A percentile compares a stretch with the other conserved stretches of the same genome.
These are phyloP conservation scores for Caenorhabditis sp. DNA, from an alignment of 2,888 invertebrate genomes.

Conservation along the genomic window DNA sequence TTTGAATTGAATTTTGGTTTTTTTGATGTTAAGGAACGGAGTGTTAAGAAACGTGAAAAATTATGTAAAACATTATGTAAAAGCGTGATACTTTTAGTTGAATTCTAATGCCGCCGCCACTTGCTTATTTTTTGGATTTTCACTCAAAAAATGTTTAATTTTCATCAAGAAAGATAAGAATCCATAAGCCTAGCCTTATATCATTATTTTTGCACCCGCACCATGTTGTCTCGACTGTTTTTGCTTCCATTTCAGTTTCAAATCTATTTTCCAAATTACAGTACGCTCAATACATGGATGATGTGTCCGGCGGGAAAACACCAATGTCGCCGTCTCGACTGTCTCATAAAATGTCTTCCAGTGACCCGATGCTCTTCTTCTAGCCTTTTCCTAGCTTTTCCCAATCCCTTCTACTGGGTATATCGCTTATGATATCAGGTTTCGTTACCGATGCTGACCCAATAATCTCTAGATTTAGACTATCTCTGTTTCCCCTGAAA, in stretches of 20 bases:
- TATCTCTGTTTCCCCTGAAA: background rate
- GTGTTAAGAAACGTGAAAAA: background rate
- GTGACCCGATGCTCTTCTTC: conserved; percentile 78
- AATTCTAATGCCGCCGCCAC: no score
- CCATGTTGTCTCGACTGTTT: conserved; percentile 53
- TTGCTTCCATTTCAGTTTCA: no score
- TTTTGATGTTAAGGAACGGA: no score
- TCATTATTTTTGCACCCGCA: conserved; percentile 44
- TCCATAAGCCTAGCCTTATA: conserved; percentile 42
- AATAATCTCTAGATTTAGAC: conserved; percentile 12
- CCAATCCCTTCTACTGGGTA: conserved; percentile 38
- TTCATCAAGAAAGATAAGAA: no score
- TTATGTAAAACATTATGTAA: background rate
- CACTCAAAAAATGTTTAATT: no score
- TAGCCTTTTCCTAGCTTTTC: conserved; percentile 24
- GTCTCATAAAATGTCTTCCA: conserved; percentile 75
- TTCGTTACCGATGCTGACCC: conserved; percentile 23
- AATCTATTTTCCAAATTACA: no score
- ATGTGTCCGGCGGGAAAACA: conserved; percentile 70
- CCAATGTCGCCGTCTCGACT: conserved; percentile 72
- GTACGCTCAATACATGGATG: conserved; percentile 80
- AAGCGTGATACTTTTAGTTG: background rate
- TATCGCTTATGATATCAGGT: conserved; percentile 60
- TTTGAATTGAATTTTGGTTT: conserved; percentile 18
- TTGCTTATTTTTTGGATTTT: conserved; percentile 12